Percentiles rank a stretch among this genome's conserved stretches.
Conservation (phyloP, 2,113 vertebrate species). For the Odocoileus virginianus region DNA sequence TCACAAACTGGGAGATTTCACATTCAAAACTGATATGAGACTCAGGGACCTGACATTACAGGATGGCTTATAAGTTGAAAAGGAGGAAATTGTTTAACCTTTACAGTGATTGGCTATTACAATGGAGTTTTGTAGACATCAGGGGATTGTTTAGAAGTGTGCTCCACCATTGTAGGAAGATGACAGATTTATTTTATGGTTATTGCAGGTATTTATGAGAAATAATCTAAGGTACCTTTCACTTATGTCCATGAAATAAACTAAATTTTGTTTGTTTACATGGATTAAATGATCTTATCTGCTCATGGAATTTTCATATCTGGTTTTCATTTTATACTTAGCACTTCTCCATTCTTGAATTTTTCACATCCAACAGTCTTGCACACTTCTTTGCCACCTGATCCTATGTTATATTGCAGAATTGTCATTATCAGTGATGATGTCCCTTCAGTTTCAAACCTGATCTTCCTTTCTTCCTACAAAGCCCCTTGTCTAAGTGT, state of each 20-base stretch:
- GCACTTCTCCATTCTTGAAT: neutral
- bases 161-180: neutral
- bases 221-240: neutral
- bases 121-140: neutral
- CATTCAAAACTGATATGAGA: neutral
- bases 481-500: neutral
- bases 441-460: neutral
- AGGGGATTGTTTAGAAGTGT: neutral
- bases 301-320: neutral
- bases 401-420: neutral
- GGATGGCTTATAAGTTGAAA: neutral
- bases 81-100: neutral
- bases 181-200: neutral
- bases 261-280: neutral
- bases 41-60: neutral
- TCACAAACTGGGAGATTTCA: neutral
- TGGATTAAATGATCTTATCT: neutral
- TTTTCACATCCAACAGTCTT: neutral
- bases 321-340: neutral
- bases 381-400: neutral
- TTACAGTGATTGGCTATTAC: neutral
- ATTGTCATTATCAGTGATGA: neutral
- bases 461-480: neutral
- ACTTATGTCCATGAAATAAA: neutral
- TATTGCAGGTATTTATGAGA: neutral